Evolutionary conservation across 1,140 invertebrate species (phyloP), one percentile per base, ranked within the genome.

Genomic region (Littorina saxatilis): DNA sequence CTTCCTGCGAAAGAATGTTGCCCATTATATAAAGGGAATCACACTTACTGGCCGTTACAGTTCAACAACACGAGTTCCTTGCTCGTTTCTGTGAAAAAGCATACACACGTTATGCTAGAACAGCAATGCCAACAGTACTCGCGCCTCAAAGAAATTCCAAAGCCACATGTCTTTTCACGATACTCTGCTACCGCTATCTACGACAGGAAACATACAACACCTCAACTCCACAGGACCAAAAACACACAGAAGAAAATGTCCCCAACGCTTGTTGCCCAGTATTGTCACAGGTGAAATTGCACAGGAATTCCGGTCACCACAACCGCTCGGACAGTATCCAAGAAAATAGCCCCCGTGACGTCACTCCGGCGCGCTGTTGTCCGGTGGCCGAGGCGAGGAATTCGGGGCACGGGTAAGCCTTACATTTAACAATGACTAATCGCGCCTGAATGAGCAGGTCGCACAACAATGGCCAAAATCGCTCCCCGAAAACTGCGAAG

Each of bases 341-440:
- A 73, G 70, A 73, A 73, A 27, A 13, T 43, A 37, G 23, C 23
- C 40, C 20, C 70, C 4, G 70, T 72, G 43, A 50, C 70, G 70
- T 73, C 40, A 47, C 70, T 23, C 39, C 7, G 37, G 15, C 13
- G 35, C 9, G 17, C 35, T 39, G 35, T 3, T 13, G 68, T 32
- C 37, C 9, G 35, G 9, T 29, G 7, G 2, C 7, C 23, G 37
- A 23, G 35, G 7, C 4, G 32, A 23, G 35, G 66, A 0, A 17
- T 32, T 20, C 37, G 43, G 43, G n/a, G 7, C 17, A 35, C 40
- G n/a, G 39, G 27, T 73, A 73, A 73, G 70, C 70, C 70, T n/a
- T n/a, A 52, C 70, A 73, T n/a, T 47, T 50, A 47, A 39, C 66
- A 39, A 73, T 73, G 70, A 47, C 39, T 73, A 35, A 73, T 52